Base-by-base conservation (phyloP, 2,888 invertebrate species). In the Eupithecia insigniata region DNA sequence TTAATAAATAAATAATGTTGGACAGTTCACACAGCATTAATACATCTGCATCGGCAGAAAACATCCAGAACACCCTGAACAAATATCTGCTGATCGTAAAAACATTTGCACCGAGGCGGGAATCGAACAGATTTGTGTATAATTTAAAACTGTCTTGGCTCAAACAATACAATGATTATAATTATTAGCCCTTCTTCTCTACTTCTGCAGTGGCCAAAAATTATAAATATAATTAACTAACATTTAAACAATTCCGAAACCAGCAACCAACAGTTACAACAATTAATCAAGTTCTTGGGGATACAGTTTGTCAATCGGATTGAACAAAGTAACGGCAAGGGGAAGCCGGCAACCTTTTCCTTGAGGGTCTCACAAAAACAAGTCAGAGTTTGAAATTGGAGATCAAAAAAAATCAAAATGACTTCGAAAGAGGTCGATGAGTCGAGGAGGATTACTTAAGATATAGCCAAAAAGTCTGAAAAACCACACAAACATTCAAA, bases 401-500 rank as follows among this genome's bases (percentile, higher is more conserved):
- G 51, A 51, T 22, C 22, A 51, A 51, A 22, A 22, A 26, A 14
- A 14, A 5, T 55, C 4, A 26, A 55, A 55, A 55, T 55, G 12
- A 55, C 0, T 26, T 55, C 26, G 26, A 10, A 22, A 46, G 12
- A 22, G 12, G 51, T 22, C 8, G n/a, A n/a, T 46, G n/a, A n/a
- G n/a, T n/a, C n/a, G n/a, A n/a, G n/a, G n/a, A n/a, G n/a, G n/a
- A n/a, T 51, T 3, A 51, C 22, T 22, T 22, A 22, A n/a, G n/a
- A 46, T n/a, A 3, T 22, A 51, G 22, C 51, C 51, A 14, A 68
- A 72, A 62, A 69, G 55, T 43, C 70, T 67, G 34, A 70, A n/a
- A 36, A 32, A n/a, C 65, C 26, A 36, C 14, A 39, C 14, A 43
- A 32, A 65, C 32, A 32, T 26, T n/a, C 51, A 36, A 16, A 74